Base-by-base conservation (phyloP, 1,140 invertebrate genomes). In the Drosophila varians region DNA sequence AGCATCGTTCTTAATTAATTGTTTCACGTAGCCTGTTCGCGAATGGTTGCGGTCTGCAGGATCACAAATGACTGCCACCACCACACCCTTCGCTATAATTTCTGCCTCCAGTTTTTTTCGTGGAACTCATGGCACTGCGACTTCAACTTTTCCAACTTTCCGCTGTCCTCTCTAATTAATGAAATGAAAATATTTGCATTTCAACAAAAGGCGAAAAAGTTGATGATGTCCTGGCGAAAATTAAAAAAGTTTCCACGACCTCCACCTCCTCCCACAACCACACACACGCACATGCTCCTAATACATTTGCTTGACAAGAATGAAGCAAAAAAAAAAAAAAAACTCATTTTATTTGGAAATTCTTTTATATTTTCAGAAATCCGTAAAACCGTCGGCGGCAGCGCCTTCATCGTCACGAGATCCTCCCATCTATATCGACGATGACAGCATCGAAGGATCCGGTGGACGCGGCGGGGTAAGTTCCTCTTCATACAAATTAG, bases 371-470 rank as follows among this genome's bases (percentile, higher is more conserved):
- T 91, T 87, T 28, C 84, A 91, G 90, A 91, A 91, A 76, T 58
- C 74, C 71, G 79, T 71, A 25, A 76, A 90, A 84, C 62, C 84
- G 40, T 79, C 71, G 42, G 56, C 77, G 36, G 51, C 46, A 57
- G 65, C 72, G 38, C 49, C 62, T 36, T 25, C 55, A 14, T 38
- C 77, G 36, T 54, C 74, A 19, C 75, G 65, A 56, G 91, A 90
- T 79, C 91, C 91, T 79, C 91, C 91, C 64, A 92, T 92, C 80
- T 91, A 92, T 55, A 92, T 92, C 66, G 90, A 92, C 68, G 91
- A 92, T 77, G 91, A 91, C 64, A 90, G 86, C 72, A 88, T 91
- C 40, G 92, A 93, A 71, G 92, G 92, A 34, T 93, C 92, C 52
- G 92, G 92, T 45, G 91, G 92, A 74, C 91, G 83, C 70, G 91